Conservation (phyloP, 1,140 invertebrate genomes). For the Anastatus disparis region DNA sequence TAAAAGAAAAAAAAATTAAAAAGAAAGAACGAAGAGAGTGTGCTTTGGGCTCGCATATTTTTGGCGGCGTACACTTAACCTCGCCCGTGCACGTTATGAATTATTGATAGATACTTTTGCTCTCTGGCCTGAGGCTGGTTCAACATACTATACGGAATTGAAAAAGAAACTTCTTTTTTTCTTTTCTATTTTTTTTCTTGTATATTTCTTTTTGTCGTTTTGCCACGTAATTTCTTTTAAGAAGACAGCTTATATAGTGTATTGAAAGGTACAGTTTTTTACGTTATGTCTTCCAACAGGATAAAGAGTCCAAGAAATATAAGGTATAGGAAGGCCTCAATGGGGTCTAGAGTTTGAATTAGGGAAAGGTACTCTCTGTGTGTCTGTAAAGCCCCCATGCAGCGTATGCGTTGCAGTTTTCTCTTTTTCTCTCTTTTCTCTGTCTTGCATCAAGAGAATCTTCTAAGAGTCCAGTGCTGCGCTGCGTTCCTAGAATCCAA, state of each 20-base stretch:
- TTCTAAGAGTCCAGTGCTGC: background rate
- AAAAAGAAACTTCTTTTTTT: conserved; percentile 17
- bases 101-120: conserved; percentile 2
- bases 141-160: background rate
- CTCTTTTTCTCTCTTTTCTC: background rate
- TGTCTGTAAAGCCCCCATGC: too few relatives aligned
- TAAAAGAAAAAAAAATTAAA: too few relatives aligned
- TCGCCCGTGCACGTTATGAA: conserved; percentile 1
- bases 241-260: too few relatives aligned
- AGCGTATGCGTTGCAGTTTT: too few relatives aligned
- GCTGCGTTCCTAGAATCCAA: conserved; percentile 47
- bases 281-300: conserved; percentile 28
- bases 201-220: background rate
- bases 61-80: background rate
- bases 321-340: too few relatives aligned
- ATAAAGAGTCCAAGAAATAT: conserved; percentile 22
- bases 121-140: background rate
- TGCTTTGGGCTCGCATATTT: background rate
- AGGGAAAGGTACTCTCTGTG: too few relatives aligned
- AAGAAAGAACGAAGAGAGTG: background rate
- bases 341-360: too few relatives aligned
- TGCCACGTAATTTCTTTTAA: conserved; percentile 6
- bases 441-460: background rate
- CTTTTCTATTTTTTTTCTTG: conserved; percentile 1
- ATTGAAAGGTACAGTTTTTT: too few relatives aligned